Evolutionary conservation across 2,113 vertebrate species (phyloP).

Genomic region (Falcunculus frontatus): DNA sequence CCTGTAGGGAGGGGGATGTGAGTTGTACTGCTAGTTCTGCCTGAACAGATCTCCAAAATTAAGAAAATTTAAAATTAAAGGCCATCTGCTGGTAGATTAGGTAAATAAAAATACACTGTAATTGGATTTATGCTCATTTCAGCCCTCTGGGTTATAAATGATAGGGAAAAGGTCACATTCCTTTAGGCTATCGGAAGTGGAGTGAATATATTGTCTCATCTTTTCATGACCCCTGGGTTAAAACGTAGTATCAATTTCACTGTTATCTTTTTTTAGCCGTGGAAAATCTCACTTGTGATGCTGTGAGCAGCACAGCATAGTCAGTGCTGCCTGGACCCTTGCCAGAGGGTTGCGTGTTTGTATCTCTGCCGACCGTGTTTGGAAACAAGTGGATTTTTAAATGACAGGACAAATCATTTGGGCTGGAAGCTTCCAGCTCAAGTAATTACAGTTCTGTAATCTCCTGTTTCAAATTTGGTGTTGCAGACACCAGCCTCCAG

Average conservation of each 20-base stretch:
- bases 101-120: background rate
- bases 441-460: background rate
- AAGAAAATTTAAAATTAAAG: background rate
- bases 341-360: background rate
- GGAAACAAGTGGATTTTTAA: background rate
- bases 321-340: accelerated
- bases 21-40: background rate
- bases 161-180: background rate
- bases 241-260: background rate
- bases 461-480: background rate
- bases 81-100: constrained; percentile 1
- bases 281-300: background rate
- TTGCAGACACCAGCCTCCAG: background rate
- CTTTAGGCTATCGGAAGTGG: background rate
- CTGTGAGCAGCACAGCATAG: accelerated
- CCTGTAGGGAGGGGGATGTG: accelerated
- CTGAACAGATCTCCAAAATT: background rate
- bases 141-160: background rate
- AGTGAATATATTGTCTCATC: background rate
- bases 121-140: background rate
- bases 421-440: background rate
- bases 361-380: background rate
- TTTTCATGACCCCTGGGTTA: background rate
- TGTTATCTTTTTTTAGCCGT: background rate
- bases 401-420: background rate